phyloP scores from a whole-genome alignment of 2,113 vertebrate species.

The Carettochelys insculpta region DNA sequence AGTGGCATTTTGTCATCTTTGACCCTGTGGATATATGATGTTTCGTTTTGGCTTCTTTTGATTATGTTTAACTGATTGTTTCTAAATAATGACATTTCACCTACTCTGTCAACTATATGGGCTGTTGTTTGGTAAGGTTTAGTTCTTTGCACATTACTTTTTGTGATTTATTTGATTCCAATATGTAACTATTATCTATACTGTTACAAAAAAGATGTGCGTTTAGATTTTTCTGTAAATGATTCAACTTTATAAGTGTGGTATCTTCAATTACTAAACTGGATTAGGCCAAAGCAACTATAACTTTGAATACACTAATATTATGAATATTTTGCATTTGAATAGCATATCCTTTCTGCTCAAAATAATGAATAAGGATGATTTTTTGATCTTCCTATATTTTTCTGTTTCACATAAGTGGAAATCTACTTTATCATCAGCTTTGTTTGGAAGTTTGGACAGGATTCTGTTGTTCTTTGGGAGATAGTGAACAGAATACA shows the following conservation, averaged over 20 bases:
- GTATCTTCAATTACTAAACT: slow-evolving; percentile 43
- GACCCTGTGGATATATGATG: background rate
- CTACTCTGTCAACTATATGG: slow-evolving; percentile 10
- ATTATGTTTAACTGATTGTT: slow-evolving; percentile 6
- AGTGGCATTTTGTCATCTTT: background rate
- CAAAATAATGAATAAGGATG: slow-evolving; percentile 27
- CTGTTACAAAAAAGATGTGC: slow-evolving; percentile 25
- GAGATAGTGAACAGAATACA: background rate
- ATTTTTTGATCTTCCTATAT: no score
- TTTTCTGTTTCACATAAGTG: slow-evolving; percentile 43
- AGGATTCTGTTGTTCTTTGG: background rate
- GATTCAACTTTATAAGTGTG: slow-evolving; percentile 35
- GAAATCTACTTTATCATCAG: slow-evolving; percentile 20
- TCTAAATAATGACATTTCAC: background rate
- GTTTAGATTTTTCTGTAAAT: slow-evolving; percentile 21
- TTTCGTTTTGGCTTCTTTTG: slow-evolving; percentile 34
- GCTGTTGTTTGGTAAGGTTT: slow-evolving; percentile 1
- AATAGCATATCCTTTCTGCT: slow-evolving; percentile 29
- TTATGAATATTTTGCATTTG: background rate
- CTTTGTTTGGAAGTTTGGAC: slow-evolving; percentile 1
- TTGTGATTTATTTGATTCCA: slow-evolving; percentile 19
- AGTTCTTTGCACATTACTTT: slow-evolving; percentile 10
- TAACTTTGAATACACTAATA: background rate
- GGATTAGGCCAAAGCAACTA: slow-evolving; percentile 31
- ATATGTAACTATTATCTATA: slow-evolving; percentile 30